Base-by-base conservation (phyloP, 1,140 invertebrate species). In the Caenorhabditis latens region DNA sequence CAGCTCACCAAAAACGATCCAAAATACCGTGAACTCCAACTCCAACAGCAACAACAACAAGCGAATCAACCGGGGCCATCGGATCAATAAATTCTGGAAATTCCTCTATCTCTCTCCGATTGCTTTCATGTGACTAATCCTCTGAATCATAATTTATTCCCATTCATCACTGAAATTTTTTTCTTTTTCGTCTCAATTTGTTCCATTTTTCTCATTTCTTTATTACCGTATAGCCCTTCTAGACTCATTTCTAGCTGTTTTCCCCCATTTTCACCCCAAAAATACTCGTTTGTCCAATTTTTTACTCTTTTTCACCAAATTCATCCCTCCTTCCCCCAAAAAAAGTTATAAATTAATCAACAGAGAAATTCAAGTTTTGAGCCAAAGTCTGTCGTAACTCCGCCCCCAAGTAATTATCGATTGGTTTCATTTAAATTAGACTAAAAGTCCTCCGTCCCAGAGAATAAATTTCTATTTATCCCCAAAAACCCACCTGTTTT, bases 121-220 rank as follows among this genome's bases (percentile, higher is more conserved):
- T 19, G 46, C 65, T 71, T 71, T 71, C 65, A 71, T 71, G 65
- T 71, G 65, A 46, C n/a, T 42, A 46, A 71, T 71, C 32, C 65
- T 71, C 40, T 71, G 65, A 43, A 43, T 19, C 42, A 71, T 71
- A 71, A 65, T 32, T 32, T 32, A 32, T 32, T 65, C 19, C 19
- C 40, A 13, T 19, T 14, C 42, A 71, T 4, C 9, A 71, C 6
- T 16, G 19, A 8, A 13, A 21, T 14, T 32, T 19, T 46, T 46
- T 46, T n/a, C 40, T 42, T 16, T 46, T n/a, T 11, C 2, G 0
- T 71, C 21, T 11, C 24, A 4, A 61, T 61, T 24, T 61, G 57
- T 13, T 9, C 50, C 16, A 58, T 16, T 58, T 58, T 58, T 58
- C 32, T 32, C 0, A 32, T 32, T 32, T 32, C 32, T 32, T 32